Base-by-base conservation (phyloP, 2,888 invertebrate species). In the Campoletis raptor region DNA sequence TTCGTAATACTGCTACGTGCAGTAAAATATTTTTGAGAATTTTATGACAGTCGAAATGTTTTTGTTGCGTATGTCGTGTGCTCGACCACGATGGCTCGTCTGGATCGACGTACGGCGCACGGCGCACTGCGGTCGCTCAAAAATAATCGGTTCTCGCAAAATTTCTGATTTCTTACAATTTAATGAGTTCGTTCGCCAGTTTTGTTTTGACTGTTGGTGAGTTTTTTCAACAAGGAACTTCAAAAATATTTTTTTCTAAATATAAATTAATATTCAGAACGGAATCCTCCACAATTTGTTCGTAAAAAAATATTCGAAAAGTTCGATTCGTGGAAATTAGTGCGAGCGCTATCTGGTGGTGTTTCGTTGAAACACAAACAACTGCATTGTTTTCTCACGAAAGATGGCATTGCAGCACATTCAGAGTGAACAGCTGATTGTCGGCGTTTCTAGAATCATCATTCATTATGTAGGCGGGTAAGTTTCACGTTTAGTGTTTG, bases 391-490 rank as follows among this genome's bases (percentile, higher is more conserved):
- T 61, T 40, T 42, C 30, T 37, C 1, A 7, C 54, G 24, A 61
- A 4, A 76, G 76, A 64, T 76, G 64, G 45, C 61, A 18, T 10
- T 6, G 5, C n/a, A 30, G 45, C 15, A 15, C 15, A 30, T 61
- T 45, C 21, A 15, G 9, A 3, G 9, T 24, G 2, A 82, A 82
- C 85, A 85, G 85, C 85, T 85, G 85, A 69, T 69, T 15, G 52
- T 37, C 61, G 57, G 45, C 76, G 70, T 12, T 24, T 48, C 42
- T 61, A 15, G 45, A 18, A 48, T 48, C 45, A 18, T 30, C 12
- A 24, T 6, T 48, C 48, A 36, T 45, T 7, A 70, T 64, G 76
- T 61, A 42, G 30, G 61, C 45, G 76, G 18, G 30, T 18, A 37
- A 40, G 40, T 54, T 52, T 37, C n/a, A 42, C 61, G 42, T 6